Base-by-base conservation (phyloP, 2,113 vertebrate species). In the Colinus virginianus region DNA sequence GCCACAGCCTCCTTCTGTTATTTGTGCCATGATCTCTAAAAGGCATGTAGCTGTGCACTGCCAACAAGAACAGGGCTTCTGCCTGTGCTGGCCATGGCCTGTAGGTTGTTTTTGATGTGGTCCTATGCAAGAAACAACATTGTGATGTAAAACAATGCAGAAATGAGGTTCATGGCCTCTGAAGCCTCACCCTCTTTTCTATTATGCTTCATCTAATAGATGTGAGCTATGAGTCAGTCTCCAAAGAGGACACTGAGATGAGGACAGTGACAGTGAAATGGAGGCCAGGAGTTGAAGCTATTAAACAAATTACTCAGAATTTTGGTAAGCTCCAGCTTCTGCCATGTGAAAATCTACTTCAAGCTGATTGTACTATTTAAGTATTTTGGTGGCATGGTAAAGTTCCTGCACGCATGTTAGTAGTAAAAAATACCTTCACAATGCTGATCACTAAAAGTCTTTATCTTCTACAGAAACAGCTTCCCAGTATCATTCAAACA, bases 361-460 rank as follows among this genome's bases (percentile, higher is more conserved):
- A 43, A 77, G 28, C n/a, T 70, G 74, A 80, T 70, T 36, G 61
- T 77, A 42, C 61, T 90, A 14, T 69, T 81, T 82, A 62, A 36
- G 26, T 88, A 49, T 70, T 90, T 89, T 85, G 25, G 28, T 79
- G 48, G 28, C 46, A 82, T 66, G 34, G 22, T 81, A 90, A 78
- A 17, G 21, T 90, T 88, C 76, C 48, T 90, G 84, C 95, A 66
- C 32, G 2, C 3, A 30, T 76, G 77, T 59, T 68, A 83, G 59
- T 51, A 93, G 72, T 30, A 88, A 95, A 93, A 96, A 94, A 51
- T 89, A 76, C 78, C 55, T 90, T 90, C 75, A 59, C 14, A 76
- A 36, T 88, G 78, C 21, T 90, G 92, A 85, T 63, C 63, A 93
- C 64, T 80, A 34, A 91, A 53, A 85, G 42, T 92, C 6, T 1